Conservation (phyloP, 1,140 invertebrate genomes). For the Leptinotarsa lineolata region DNA sequence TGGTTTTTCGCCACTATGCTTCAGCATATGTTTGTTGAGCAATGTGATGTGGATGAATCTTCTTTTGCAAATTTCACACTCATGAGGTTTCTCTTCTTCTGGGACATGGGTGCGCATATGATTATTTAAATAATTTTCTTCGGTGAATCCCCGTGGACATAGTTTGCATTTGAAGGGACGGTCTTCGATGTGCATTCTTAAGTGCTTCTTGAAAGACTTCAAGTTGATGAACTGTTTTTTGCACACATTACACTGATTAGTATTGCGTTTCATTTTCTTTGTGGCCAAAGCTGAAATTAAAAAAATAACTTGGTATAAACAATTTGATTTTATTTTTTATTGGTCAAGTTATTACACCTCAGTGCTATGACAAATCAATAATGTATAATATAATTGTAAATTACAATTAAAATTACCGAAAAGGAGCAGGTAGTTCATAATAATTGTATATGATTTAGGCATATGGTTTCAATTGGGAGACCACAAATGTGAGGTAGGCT, state of each 20-base stretch:
- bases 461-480: no score
- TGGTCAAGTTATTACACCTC: no score
- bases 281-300: constrained; percentile 33
- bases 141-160: constrained; percentile 64
- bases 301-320: not conserved
- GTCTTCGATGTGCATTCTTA: constrained; percentile 97
- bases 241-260: constrained; percentile 85
- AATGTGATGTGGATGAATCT: constrained; percentile 65
- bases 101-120: constrained; percentile 68
- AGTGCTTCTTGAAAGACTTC: constrained; percentile 97
- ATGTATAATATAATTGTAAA: no score
- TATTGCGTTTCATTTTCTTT: constrained; percentile 47
- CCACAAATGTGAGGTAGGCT: no score
- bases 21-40: constrained; percentile 67
- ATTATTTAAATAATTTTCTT: constrained; percentile 62
- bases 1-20: constrained; percentile 66
- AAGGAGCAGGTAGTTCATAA: no score
- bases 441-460: no score
- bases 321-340: no score
- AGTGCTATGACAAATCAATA: no score
- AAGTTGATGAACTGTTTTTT: constrained; percentile 96
- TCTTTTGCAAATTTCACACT: constrained; percentile 66
- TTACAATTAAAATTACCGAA: no score
- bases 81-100: constrained; percentile 64
- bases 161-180: constrained; percentile 97